Base-by-base conservation (phyloP, 2,888 invertebrate species). In the Apamea anceps region DNA sequence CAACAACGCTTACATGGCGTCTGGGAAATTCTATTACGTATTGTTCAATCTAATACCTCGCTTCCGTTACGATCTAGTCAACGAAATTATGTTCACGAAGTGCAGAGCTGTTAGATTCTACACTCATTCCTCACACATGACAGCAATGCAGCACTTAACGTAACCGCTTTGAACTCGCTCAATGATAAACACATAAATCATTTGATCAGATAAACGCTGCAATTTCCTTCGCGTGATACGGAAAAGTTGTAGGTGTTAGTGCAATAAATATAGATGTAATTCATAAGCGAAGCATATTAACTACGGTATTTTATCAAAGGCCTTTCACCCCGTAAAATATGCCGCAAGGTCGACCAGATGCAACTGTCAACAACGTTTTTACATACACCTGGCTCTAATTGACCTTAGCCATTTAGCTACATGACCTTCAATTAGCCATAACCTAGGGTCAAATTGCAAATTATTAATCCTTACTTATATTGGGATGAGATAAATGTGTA, bases 141-240 rank as follows among this genome's bases (percentile, higher is more conserved):
- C 32, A 70, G 37, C 68, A 78, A 42, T 71, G 65, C 78, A 66
- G 32, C 62, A 62, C 65, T 65, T 66, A 72, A 51, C 79, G 62
- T 28, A 73, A 79, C 79, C 60, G 73, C 57, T 75, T 74, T 75
- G 57, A 82, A 75, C 85, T 71, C 63, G 72, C 65, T 75, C 66
- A 80, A 87, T 87, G 63, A 70, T 77, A 77, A 80, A 75, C 74
- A 65, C 51, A 71, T 86, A 67, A 75, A 71, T 67, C 74, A 71
- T 76, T 66, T 82, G 45, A 75, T 77, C 76, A 75, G 57, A 77
- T 75, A 80, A 73, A 67, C 63, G 28, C 6, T 63, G 63, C 66
- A 54, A 67, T 79, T 65, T 68, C 21, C 72, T 72, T 72, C 12
- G 60, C 54, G 54, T 21, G 32, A 68, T 48, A 81, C 65, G 65